A percentile compares a stretch with the other conserved stretches of the same genome.
Evolutionary conservation across 2,797 vertebrate species (phyloP).

Genomic region (Aeoliscus strigatus): DNA sequence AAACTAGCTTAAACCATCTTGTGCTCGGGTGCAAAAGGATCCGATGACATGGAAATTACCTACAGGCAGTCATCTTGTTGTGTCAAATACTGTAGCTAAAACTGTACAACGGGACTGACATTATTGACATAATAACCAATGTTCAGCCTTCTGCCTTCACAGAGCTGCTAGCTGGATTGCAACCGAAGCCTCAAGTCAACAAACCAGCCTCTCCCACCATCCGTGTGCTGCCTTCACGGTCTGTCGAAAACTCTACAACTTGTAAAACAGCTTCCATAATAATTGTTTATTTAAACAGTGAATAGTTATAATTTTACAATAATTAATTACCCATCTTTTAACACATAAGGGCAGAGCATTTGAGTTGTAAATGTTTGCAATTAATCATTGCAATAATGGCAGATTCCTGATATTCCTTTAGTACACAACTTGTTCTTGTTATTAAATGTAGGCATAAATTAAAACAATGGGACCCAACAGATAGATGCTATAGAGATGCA

Average conservation of each 20-base stretch:
- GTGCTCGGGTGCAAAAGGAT: not conserved
- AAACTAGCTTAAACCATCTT: slow-evolving; percentile 19
- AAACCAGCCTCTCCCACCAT: slow-evolving; percentile 50
- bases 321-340: too few species aligned
- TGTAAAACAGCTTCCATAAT: not conserved
- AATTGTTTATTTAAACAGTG: not conserved
- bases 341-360: too few species aligned
- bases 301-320: not conserved
- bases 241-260: not conserved
- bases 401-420: too few species aligned
- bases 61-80: not conserved
- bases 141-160: slow-evolving; percentile 13
- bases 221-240: slow-evolving; percentile 17
- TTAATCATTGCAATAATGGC: not conserved
- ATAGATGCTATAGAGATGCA: too few species aligned
- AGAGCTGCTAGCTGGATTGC: slow-evolving; percentile 13
- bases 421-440: too few species aligned
- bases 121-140: slow-evolving; percentile 21
- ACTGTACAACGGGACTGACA: slow-evolving; percentile 8
- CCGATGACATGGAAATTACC: not conserved
- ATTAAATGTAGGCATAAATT: too few species aligned
- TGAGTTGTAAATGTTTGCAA: too few species aligned
- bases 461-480: too few species aligned
- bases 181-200: slow-evolving; percentile 40
- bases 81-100: not conserved